phyloP scores from a whole-genome alignment of 2,113 vertebrate genomes.

The Xiphophorus hellerii region DNA sequence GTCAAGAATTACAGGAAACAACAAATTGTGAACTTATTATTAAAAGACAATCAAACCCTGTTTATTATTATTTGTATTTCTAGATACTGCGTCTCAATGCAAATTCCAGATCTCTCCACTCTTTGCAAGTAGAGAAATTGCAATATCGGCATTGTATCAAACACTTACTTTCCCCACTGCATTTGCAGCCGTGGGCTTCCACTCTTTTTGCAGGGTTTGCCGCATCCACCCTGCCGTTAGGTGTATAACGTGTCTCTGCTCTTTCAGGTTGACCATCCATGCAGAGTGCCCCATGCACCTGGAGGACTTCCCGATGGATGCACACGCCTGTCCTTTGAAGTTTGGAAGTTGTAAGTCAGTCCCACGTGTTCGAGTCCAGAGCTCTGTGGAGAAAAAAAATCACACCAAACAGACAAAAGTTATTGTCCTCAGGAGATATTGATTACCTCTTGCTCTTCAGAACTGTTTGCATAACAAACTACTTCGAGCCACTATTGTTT shows the following conservation, averaged over 20 bases:
- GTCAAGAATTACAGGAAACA: too few species aligned
- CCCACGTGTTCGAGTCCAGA: conserved; percentile 22
- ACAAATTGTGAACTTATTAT: too few species aligned
- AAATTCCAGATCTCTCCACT: too few species aligned
- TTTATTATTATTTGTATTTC: too few species aligned
- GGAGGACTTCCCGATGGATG: conserved; percentile 99
- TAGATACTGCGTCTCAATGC: too few species aligned
- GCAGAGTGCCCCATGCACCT: conserved; percentile 99
- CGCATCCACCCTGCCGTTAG: conserved; percentile 9
- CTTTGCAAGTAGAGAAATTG: too few species aligned
- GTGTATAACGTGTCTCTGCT: conserved; percentile 26
- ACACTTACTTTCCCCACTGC: neutral
- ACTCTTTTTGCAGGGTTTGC: neutral
- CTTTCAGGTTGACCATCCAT: conserved; percentile 91
- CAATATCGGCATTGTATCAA: too few species aligned
- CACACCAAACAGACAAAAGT: neutral
- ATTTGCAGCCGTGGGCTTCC: conserved; percentile 3
- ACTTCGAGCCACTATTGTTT: neutral
- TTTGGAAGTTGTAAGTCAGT: conserved; percentile 96
- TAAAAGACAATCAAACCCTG: too few species aligned
- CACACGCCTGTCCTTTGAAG: conserved; percentile 96
- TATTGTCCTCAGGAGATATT: neutral
- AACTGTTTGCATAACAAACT: neutral
- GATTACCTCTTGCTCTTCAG: neutral
- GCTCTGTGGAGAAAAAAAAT: neutral